Evolutionary conservation across 2,888 invertebrate genomes (phyloP).

Genomic region (Iphiclides podalirius): DNA sequence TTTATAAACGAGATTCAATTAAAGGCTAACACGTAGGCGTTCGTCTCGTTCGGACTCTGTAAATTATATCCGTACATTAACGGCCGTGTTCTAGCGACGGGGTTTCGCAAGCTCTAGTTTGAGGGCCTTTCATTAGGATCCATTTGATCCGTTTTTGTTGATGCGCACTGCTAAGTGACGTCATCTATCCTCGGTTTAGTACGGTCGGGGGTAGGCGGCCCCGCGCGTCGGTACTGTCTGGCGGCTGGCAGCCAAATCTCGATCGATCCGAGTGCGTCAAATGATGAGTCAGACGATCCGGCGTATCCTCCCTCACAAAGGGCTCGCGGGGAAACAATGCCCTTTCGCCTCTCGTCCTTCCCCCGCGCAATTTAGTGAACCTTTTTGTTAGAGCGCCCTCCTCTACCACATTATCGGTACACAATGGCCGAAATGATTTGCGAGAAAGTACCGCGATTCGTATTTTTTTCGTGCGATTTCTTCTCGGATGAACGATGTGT

Average conservation of each 20-base stretch:
- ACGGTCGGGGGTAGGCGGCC: too few relatives aligned
- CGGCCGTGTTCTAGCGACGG: too few relatives aligned
- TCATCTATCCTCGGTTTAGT: too few relatives aligned
- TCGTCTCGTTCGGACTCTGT: too few relatives aligned
- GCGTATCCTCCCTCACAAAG: conserved; percentile 64
- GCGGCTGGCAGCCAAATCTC: conserved; percentile 51
- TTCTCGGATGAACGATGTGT: neutral
- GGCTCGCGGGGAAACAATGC: conserved; percentile 70
- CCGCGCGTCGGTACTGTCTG: conserved; percentile 38
- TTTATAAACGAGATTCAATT: conserved; percentile 56
- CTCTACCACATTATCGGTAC: conserved; percentile 70
- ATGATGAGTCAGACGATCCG: conserved; percentile 70
- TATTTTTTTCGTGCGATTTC: conserved; percentile 46
- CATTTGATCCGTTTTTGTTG: too few relatives aligned
- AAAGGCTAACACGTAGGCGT: too few relatives aligned
- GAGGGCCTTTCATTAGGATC: too few relatives aligned
- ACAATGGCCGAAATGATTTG: conserved; percentile 76
- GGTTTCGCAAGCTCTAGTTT: too few relatives aligned
- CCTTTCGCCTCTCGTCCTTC: conserved; percentile 59
- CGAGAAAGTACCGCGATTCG: conserved; percentile 64
- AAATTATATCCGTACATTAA: conserved; percentile 22
- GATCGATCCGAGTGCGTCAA: conserved; percentile 57
- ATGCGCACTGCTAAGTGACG: too few relatives aligned
- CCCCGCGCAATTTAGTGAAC: conserved; percentile 73
- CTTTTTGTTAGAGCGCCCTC: conserved; percentile 74